Evolutionary conservation across 2,797 vertebrate species (phyloP).

Genomic region (Prunella strophiata): DNA sequence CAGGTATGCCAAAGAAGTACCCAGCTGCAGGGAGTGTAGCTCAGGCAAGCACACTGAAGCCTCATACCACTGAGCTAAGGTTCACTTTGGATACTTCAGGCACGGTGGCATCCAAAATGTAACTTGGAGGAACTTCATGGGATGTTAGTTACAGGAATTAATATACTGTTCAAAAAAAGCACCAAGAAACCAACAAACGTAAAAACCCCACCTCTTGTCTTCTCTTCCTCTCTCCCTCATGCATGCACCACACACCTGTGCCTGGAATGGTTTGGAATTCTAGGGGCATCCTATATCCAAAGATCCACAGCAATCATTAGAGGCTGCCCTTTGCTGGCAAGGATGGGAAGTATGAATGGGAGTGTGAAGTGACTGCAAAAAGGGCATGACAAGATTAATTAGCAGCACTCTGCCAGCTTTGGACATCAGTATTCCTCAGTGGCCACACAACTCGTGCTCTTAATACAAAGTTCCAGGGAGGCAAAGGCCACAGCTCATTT

Average conservation of each 20-base stretch:
- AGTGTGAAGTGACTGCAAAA: not conserved
- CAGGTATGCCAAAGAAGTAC: conserved; percentile 76
- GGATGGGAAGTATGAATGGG: not conserved
- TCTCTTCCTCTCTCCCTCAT: not conserved
- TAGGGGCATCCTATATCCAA: not conserved
- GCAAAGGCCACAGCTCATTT: not conserved
- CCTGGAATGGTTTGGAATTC: not conserved
- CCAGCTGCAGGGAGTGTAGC: not conserved
- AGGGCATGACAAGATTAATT: not conserved
- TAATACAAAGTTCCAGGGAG: not conserved
- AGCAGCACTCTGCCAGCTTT: not conserved
- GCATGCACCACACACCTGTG: fast-evolving
- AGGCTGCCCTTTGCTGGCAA: not conserved
- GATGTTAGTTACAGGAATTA: not conserved
- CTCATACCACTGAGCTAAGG: not conserved
- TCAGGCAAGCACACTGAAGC: not conserved
- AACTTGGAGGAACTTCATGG: not conserved
- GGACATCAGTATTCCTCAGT: not conserved
- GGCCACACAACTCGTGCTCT: not conserved
- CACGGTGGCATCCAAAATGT: not conserved
- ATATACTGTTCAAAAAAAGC: not conserved
- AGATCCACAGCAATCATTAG: not conserved
- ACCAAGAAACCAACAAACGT: not conserved
- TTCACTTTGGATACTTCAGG: not conserved
- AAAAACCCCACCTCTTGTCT: not conserved